Conservation (phyloP, 1,140 invertebrate species). For the Asobara japonica region DNA sequence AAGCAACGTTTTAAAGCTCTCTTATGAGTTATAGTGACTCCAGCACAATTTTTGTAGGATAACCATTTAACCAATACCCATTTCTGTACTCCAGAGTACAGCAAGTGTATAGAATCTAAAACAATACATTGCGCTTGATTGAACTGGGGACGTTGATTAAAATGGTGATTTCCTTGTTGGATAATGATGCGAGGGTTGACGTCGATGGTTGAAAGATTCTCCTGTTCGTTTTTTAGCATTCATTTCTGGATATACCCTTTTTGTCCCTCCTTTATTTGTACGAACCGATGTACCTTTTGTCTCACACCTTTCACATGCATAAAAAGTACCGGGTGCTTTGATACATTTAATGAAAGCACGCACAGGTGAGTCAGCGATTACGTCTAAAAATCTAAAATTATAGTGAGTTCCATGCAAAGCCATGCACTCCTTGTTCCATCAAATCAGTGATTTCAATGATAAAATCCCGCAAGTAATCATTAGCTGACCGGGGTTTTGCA, state of each 20-base stretch:
- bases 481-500: slow-evolving; percentile 7
- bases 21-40: background rate
- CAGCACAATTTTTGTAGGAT: background rate
- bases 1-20: background rate
- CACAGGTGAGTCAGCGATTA: slow-evolving; percentile 17
- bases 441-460: slow-evolving; percentile 8
- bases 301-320: slow-evolving; percentile 25
- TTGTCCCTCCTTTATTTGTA: background rate
- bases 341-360: slow-evolving; percentile 20
- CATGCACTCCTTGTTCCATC: slow-evolving; percentile 2
- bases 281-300: slow-evolving; percentile 1
- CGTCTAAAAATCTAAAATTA: background rate
- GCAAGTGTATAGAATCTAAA: slow-evolving; percentile 22
- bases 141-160: background rate
- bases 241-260: slow-evolving; percentile 22
- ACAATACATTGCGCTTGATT: slow-evolving; percentile 5
- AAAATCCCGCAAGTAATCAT: slow-evolving; percentile 20
- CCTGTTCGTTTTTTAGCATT: slow-evolving; percentile 7
- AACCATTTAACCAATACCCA: slow-evolving; percentile 16
- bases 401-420: background rate
- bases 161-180: background rate
- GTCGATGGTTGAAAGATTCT: slow-evolving; percentile 15
- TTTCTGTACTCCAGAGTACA: background rate
- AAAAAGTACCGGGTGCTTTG: slow-evolving; percentile 24
- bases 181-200: slow-evolving; percentile 17